Evolutionary conservation across 2,797 vertebrate species (phyloP), one percentile per base, ranked within the genome.

Genomic region (Malacoraja senta): DNA sequence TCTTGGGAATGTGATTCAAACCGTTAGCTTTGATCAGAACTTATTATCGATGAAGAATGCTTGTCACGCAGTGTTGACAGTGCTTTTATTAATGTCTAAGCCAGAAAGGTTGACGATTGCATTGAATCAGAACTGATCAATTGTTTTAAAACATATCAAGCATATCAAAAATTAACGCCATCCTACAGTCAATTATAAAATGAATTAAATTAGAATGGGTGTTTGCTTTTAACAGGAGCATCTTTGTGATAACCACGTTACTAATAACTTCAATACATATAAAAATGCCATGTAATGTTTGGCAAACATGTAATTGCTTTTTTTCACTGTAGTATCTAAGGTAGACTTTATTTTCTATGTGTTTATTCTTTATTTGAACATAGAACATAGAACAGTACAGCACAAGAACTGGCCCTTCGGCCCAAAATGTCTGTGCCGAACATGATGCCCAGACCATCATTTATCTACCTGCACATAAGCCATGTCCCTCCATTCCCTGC

Each of bases 221-320:
- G 38, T 76, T 71, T 74, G 35, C 72, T 53, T 91, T 74, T 72
- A 72, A 44, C 90, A 91, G 68, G 83, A 91, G 68, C 68, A 91
- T 9, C 15, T 15, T 65, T 86, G 83, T 68, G 63, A 32, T 63
- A 19, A 35, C 19, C 35, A 17, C 13, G 19, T 92, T 92, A 92
- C 38, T 76, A 92, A 76, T 76, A 91, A 32, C 38, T 91, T 38
- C 12, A 44, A 38, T 38, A 68, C 38, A 32, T 71, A 21, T 19
- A 71, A 19, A 38, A 44, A 35, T 71, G 65, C 88, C 32, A 72
- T 63, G 68, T 24, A 35, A 21, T 38, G 44, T 44, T 44, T 44
- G 3, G 44, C 44, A 44, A 44, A 44, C 44, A 38, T 71, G 65
- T 91, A 71, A 38, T 19, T 91, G 35, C 44, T 92, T 44, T 13